Percentiles rank a stretch among this genome's conserved stretches.
Conservation (phyloP, 2,113 vertebrate species). For the Trematocara zebra region DNA sequence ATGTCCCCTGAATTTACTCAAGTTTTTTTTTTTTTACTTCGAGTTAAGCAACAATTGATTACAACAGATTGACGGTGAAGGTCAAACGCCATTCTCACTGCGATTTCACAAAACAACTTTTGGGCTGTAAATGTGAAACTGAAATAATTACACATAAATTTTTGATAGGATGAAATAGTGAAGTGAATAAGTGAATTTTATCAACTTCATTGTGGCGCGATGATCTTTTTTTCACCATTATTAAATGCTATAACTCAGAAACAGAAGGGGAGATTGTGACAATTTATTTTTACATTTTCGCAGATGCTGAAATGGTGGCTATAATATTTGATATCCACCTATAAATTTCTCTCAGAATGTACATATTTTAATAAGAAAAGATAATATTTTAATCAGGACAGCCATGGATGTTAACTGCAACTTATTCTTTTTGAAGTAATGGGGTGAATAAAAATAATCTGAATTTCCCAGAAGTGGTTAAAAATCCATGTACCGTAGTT, state of each 20-base stretch:
- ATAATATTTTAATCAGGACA: not conserved
- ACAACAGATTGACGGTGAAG: not conserved
- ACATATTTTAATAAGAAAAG: not conserved
- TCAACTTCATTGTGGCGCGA: not conserved
- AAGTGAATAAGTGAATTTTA: not conserved
- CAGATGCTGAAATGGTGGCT: not conserved
- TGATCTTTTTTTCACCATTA: not conserved
- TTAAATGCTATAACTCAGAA: not conserved
- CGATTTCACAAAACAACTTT: not conserved
- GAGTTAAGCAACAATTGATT: not conserved
- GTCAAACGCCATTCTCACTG: not conserved
- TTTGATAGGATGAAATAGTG: not conserved
- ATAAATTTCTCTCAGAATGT: not conserved
- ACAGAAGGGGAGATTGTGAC: not conserved
- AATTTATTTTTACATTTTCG: not conserved
- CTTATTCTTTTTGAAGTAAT: not conserved
- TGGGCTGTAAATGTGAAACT: not conserved
- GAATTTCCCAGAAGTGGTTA: not conserved
- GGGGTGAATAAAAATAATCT: not conserved
- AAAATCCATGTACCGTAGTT: not conserved
- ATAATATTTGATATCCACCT: not conserved
- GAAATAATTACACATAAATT: not conserved
- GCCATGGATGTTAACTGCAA: not conserved
- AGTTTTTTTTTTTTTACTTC: not conserved
- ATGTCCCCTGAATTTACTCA: not conserved